phyloP scores from a whole-genome alignment of 2,113 vertebrate species.

The Ifrita kowaldi region DNA sequence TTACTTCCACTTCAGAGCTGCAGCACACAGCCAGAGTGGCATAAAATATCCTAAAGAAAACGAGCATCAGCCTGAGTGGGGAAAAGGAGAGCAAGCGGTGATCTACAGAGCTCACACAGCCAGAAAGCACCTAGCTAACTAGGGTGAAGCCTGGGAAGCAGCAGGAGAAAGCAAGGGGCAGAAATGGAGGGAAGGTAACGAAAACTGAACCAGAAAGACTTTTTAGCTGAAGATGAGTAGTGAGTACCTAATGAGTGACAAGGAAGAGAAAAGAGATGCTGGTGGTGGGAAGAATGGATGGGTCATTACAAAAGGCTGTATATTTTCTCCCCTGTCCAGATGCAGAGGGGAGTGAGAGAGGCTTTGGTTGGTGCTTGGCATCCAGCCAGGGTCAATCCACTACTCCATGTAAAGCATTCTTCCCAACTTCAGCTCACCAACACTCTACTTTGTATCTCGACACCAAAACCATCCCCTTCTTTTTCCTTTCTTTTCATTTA shows the following conservation, averaged over 20 bases:
- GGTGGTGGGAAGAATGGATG: not conserved
- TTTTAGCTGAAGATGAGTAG: not conserved
- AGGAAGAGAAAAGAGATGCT: not conserved
- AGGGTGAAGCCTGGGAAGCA: not conserved
- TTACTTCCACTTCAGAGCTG: not conserved
- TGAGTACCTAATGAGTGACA: not conserved
- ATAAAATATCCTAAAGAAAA: constrained; percentile 6
- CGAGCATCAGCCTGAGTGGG: not conserved
- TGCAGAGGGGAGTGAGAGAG: not conserved
- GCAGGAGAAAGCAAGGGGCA: not conserved
- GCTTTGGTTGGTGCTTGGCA: not conserved
- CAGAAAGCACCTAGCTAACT: not conserved
- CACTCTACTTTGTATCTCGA: not conserved
- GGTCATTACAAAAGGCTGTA: not conserved
- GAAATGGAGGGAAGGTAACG: not conserved
- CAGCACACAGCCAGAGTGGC: not conserved
- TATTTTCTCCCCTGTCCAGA: not conserved
- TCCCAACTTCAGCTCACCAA: not conserved
- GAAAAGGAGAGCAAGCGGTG: not conserved
- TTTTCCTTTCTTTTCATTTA: not conserved
- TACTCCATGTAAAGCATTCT: not conserved
- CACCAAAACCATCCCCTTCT: not conserved
- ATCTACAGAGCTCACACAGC: not conserved
- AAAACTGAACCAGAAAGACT: not conserved
- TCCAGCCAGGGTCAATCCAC: not conserved